Base-by-base conservation (phyloP, 1,140 invertebrate species). In the Drosophila obscura region DNA sequence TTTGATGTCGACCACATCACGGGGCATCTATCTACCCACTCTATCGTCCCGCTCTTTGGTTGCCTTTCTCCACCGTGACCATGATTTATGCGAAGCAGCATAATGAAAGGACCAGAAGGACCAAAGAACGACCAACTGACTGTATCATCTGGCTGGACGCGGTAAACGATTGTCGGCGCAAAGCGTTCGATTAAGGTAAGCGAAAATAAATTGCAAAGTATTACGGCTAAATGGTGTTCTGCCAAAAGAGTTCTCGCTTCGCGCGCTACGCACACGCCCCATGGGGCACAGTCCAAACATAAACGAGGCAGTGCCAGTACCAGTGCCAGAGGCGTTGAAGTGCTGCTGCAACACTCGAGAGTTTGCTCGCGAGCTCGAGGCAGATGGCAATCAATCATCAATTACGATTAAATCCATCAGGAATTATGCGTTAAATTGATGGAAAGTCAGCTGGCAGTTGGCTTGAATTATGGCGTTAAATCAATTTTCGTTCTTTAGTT, bases 361-460 rank as follows among this genome's bases (percentile, higher is more conserved):
- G 55, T 49, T 75, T 52, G 22, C 6, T 15, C 39, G 16, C 8
- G 26, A 13, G 35, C 35, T 15, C 26, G 13, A 52, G 57, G 41
- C 63, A 62, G 63, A 62, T 57, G 62, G 76, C 82, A 88, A 91
- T 91, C 90, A 91, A 91, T 91, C 90, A 91, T 88, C 85, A 90
- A 91, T 91, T 91, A 91, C 82, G 80, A 72, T 91, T 88, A 90
- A 91, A 77, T 85, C 90, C 90, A 88, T 91, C 90, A 91, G 85
- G 82, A 91, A 91, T 91, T 91, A 91, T 91, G 85, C 80, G 90
- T 81, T 90, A 91, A 91, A 91, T 91, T 91, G 85, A 91, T 91
- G 87, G 90, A 91, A 91, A 81, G 80, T 83, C 84, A 80, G 80
- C 80, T 89, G 73, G 77, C 85, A 80, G 62, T 48, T 45, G 64